Base-by-base conservation (phyloP, 2,888 invertebrate species). In the Noctua pronuba region DNA sequence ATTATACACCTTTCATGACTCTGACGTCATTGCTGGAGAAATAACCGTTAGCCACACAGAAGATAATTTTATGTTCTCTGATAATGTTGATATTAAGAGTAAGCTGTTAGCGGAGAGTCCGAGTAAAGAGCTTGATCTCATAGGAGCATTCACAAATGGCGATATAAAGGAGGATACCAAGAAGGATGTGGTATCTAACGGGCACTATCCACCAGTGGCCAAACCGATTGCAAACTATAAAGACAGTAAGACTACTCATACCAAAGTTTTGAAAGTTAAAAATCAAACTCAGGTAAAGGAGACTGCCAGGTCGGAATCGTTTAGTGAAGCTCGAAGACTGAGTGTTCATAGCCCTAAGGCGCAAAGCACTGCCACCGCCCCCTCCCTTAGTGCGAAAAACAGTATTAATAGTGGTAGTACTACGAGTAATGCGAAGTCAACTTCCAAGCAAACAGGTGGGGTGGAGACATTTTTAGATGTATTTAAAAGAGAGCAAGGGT, bases 41-140 rank as follows among this genome's bases (percentile, higher is more conserved):
- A 96, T 96, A 87, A 96, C 96, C 76, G 96, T 96, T 10, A 94
- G 95, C 88, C 95, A 96, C 83, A 96, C 96, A n/a, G 96, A 96
- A 88, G 96, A 96, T 87, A 94, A 94, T 88, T 94, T 94, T 84
- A 92, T 94, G 78, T 95, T 95, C 85, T 88, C 94, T 73, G 96
- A 96, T 73, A 93, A 85, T 89, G 91, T 92, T 89, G 95, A 95
- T 89, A 90, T 89, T 60, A 95, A 94, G 80, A 88, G 82, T 79
- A 95, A 94, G 88, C 79, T 92, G 10, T 87, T 93, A 83, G 76
- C 64, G 18, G 94, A 95, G 67, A 95, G 94, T 90, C 94, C 95
- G 21, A 93, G 85, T 86, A 94, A 94, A 88, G 95, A 95, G 79
- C 84, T 93, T 74, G 94, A 95, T 90, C 89, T 93, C 79, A 89